Base-by-base conservation (phyloP, 2,113 vertebrate genomes). In the Bos taurus region DNA sequence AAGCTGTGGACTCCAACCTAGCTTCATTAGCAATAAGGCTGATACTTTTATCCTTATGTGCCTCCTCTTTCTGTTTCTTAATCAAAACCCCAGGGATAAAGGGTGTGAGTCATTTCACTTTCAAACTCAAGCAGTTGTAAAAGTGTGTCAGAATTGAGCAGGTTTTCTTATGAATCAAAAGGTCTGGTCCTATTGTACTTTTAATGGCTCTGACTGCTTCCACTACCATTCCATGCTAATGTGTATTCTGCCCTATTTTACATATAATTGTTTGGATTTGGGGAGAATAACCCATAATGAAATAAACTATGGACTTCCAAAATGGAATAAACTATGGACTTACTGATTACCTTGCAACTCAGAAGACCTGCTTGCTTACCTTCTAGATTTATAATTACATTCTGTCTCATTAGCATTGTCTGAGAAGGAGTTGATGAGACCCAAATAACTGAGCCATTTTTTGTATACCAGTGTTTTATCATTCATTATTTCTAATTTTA, bases 401-500 rank as follows among this genome's bases (percentile, higher is more conserved):
- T 87, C 52, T 88, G 12, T 36, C 71, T 86, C 16, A 3, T 43
- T 77, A 90, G 28, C 28, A 40, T 33, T 19, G 54, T 88, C 64
- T 64, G 40, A 25, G 21, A 82, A 94, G 43, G 14, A 9, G 9
- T 52, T 14, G 7, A 43, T 80, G 62, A 86, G 54, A 10, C 88
- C 36, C 43, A 48, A 59, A 96, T 90, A 84, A 56, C 0, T 1
- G 25, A n/a, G 16, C 6, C 62, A 77, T 5, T 46, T 77, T 67
- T 90, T 30, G 11, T 21, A 77, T 28, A 52, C 16, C 17, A 50
- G 30, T 28, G 13, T 64, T 95, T 89, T 46, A 60, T 48, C 57
- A 91, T 87, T 80, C 25, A 28, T 90, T 60, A 86, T 54, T 91
- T 86, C 95, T 74, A 54, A 59, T 86, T 92, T 82, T 95, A 95